phyloP scores from a whole-genome alignment of 1,140 invertebrate genomes.

The Nylanderia fulva region DNA sequence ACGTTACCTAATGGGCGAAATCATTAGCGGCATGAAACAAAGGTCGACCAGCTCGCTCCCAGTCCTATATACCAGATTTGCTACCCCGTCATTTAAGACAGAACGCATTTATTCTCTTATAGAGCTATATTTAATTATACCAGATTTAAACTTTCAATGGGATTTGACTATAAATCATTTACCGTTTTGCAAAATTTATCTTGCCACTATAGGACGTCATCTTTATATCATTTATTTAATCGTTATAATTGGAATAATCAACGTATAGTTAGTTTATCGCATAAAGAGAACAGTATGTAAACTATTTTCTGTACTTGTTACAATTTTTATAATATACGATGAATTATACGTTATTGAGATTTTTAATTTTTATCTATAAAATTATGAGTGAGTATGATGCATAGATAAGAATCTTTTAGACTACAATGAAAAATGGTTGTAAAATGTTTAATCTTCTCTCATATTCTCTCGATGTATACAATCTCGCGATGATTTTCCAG shows the following conservation, averaged over 20 bases:
- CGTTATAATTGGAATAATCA: slow-evolving; percentile 10
- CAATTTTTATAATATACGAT: background rate
- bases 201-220: background rate
- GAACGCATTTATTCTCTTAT: slow-evolving; percentile 49
- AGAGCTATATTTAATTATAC: slow-evolving; percentile 54
- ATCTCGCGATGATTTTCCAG: slow-evolving; percentile 16
- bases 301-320: background rate
- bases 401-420: background rate
- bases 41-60: slow-evolving; percentile 46
- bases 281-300: background rate
- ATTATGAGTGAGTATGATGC: background rate
- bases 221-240: slow-evolving; percentile 4
- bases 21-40: slow-evolving; percentile 72
- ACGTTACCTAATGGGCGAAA: slow-evolving; percentile 73
- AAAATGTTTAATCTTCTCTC: background rate
- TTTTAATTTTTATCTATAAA: background rate
- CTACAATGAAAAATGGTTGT: slow-evolving; percentile 1
- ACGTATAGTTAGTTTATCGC: background rate
- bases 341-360: background rate
- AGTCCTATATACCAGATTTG: slow-evolving; percentile 15
- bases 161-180: slow-evolving; percentile 25
- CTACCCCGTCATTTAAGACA: slow-evolving; percentile 21
- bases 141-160: slow-evolving; percentile 13
- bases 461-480: background rate
- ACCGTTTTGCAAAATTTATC: background rate